phyloP scores from a whole-genome alignment of 2,797 vertebrate species.

The Hozukius guyotensis region DNA sequence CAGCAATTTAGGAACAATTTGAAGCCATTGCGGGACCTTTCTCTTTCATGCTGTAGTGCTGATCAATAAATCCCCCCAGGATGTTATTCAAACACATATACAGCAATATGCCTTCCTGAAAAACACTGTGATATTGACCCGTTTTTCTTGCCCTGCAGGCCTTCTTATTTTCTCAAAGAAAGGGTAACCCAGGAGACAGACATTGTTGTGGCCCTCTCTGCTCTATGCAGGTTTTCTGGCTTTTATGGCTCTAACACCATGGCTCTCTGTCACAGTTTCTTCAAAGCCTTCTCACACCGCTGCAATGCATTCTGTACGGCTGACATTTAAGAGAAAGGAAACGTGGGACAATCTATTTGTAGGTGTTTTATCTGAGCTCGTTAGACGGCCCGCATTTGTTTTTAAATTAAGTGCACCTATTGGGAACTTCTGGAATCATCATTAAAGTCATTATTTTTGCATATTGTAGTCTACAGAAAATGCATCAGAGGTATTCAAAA shows the following conservation, averaged over 20 bases:
- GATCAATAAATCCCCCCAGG: constrained; percentile 79
- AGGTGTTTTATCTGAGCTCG: constrained; percentile 4
- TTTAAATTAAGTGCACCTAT: not conserved
- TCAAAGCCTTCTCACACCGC: constrained; percentile 18
- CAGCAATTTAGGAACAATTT: constrained; percentile 80
- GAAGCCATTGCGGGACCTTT: constrained; percentile 63
- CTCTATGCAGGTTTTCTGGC: constrained; percentile 46
- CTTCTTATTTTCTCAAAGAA: constrained; percentile 77
- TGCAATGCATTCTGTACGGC: constrained; percentile 6
- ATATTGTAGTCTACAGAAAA: not conserved
- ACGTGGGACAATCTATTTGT: not conserved
- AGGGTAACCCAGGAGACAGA: constrained; percentile 58
- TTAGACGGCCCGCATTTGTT: constrained; percentile 7
- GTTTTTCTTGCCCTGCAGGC: constrained; percentile 72
- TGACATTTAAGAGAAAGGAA: constrained; percentile 42
- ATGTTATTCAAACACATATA: constrained; percentile 79
- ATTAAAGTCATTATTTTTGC: not conserved
- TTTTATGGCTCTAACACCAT: constrained; percentile 42
- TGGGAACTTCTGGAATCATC: not conserved
- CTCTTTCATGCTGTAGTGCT: constrained; percentile 71
- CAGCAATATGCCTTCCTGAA: constrained; percentile 77
- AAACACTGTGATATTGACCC: constrained; percentile 80
- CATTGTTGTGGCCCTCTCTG: constrained; percentile 57
- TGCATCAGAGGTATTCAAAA: not conserved
- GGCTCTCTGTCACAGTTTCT: constrained; percentile 44